A percentile compares a stretch with the other conserved stretches of the same genome.
Conservation (phyloP, 2,888 invertebrate genomes). For the Busseola fusca region DNA sequence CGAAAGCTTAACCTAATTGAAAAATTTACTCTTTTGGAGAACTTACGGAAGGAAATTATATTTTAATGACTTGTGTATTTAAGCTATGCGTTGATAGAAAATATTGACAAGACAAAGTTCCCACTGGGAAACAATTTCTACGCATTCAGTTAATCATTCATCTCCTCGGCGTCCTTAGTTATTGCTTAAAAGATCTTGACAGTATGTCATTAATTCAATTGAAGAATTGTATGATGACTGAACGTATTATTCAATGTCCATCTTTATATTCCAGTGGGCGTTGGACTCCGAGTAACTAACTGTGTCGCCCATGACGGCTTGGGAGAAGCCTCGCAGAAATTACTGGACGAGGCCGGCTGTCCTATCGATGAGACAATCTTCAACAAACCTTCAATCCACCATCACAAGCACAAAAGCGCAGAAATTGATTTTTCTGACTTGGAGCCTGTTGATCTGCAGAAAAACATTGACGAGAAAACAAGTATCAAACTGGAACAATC, state of each 20-base stretch:
- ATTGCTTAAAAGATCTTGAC: conserved; percentile 30
- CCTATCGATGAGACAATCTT: conserved; percentile 92
- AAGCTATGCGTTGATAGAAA: not conserved
- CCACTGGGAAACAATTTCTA: not conserved
- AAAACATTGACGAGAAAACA: conserved; percentile 75
- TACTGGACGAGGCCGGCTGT: conserved; percentile 93
- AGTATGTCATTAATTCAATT: conserved; percentile 24
- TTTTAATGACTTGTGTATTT: not conserved
- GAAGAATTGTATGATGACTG: conserved; percentile 32
- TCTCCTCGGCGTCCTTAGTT: conserved; percentile 3
- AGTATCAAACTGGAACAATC: conserved; percentile 74
- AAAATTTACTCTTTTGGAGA: not conserved
- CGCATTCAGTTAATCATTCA: conserved; percentile 4
- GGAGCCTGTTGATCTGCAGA: conserved; percentile 75
- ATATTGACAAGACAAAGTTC: not conserved
- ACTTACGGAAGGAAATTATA: not conserved
- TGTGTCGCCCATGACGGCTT: conserved; percentile 94
- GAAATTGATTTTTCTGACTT: conserved; percentile 82
- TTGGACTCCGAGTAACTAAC: conserved; percentile 93
- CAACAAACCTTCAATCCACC: conserved; percentile 86
- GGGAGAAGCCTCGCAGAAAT: conserved; percentile 92
- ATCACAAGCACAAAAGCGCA: conserved; percentile 77
- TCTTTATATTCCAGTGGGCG: conserved; percentile 88
- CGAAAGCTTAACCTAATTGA: not conserved
- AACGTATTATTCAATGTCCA: conserved; percentile 32